A percentile compares a stretch with the other conserved stretches of the same genome.
phyloP scores from a whole-genome alignment of 2,797 vertebrate genomes.

The Manis crassicaudata region DNA sequence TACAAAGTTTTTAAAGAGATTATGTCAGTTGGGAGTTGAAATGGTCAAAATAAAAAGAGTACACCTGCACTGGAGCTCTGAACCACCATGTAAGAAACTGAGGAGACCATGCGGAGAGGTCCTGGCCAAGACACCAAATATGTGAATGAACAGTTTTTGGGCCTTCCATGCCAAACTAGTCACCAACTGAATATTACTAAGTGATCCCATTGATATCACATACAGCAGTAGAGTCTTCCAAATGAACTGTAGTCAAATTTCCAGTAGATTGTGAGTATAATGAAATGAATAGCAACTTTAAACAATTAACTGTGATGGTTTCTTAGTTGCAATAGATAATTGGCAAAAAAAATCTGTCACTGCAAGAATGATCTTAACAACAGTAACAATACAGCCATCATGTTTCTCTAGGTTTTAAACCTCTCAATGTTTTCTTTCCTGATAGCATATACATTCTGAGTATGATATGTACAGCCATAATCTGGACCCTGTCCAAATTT shows the following conservation, averaged over 20 bases:
- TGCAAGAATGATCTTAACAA: neutral
- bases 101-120: neutral
- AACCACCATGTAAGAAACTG: neutral
- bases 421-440: neutral
- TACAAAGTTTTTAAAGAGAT: neutral
- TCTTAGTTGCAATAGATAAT: neutral
- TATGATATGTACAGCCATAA: neutral
- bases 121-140: neutral
- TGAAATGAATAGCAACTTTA: slow-evolving; percentile 23
- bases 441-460: neutral
- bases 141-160: neutral
- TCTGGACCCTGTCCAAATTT: neutral
- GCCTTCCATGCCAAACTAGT: neutral
- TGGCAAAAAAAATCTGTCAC: neutral
- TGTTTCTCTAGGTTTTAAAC: neutral
- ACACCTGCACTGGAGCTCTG: neutral
- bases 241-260: neutral
- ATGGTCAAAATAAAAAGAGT: neutral
- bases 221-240: neutral
- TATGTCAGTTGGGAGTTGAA: neutral
- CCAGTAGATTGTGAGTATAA: neutral
- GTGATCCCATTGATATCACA: neutral
- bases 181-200: neutral
- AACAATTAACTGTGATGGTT: neutral
- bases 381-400: neutral